Conservation (phyloP, 1,140 invertebrate genomes). For the Zaprionus lachaisei region DNA sequence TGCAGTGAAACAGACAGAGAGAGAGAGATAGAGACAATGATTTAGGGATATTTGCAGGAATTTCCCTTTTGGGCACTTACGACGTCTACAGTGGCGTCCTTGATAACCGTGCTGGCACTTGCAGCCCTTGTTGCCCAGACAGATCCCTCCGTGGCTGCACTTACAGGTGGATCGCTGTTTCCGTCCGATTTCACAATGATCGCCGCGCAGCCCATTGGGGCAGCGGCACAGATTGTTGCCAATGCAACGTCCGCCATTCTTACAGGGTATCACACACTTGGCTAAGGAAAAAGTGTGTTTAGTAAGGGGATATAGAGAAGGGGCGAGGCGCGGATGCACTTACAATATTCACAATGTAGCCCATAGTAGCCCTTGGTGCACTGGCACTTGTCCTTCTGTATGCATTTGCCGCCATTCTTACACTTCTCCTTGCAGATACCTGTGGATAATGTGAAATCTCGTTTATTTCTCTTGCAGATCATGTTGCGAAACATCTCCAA, state of each 20-base stretch:
- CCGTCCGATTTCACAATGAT: conserved; percentile 94
- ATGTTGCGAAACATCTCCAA: conserved; percentile 29
- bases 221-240: conserved; percentile 94
- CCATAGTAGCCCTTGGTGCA: conserved; percentile 96
- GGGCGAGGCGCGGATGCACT: conserved; percentile 84
- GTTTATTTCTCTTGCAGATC: conserved; percentile 1
- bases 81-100: conserved; percentile 70
- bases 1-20: conserved; percentile 9
- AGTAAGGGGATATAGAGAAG: not conserved
- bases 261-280: conserved; percentile 94
- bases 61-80: conserved; percentile 53
- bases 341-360: conserved; percentile 94
- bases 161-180: conserved; percentile 89
- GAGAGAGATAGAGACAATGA: not conserved
- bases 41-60: not conserved
- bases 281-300: conserved; percentile 85
- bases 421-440: conserved; percentile 96
- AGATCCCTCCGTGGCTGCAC: conserved; percentile 91
- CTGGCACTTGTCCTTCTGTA: conserved; percentile 95
- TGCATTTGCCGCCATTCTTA: conserved; percentile 96
- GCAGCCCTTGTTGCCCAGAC: conserved; percentile 89
- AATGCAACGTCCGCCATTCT: conserved; percentile 93
- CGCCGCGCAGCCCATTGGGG: conserved; percentile 90
- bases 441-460: conserved; percentile 70
- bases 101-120: conserved; percentile 74